Evolutionary conservation across 2,888 invertebrate genomes (phyloP).

Genomic region (Diachrysia chrysitis): DNA sequence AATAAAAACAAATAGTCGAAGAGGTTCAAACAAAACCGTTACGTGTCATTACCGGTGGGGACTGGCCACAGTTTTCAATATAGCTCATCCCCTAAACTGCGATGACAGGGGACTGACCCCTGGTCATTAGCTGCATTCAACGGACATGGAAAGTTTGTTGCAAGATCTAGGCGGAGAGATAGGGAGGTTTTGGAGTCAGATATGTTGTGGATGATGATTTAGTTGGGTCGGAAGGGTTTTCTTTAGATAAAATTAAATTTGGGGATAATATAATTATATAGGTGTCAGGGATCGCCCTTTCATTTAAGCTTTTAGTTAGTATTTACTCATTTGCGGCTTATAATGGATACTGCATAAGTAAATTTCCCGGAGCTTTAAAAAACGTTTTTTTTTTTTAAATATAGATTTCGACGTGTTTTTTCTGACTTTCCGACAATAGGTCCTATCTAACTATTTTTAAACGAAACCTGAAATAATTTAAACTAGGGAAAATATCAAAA

Average conservation of each 20-base stretch:
- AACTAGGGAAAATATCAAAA: no score
- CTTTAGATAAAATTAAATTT: background rate
- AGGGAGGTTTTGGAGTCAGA: background rate
- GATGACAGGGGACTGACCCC: constrained; percentile 67
- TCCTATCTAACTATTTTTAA: no score
- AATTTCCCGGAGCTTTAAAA: no score
- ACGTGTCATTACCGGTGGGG: constrained; percentile 63
- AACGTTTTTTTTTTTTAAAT: no score
- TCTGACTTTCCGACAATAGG: no score
- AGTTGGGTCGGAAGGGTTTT: background rate
- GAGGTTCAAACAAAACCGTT: constrained; percentile 55
- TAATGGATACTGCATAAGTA: no score
- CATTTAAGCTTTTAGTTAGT: no score
- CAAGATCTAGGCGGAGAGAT: constrained; percentile 62
- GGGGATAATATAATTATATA: background rate
- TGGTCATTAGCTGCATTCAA: constrained; percentile 74
- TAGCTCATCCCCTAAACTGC: constrained; percentile 63
- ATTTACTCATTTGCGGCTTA: no score
- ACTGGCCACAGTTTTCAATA: constrained; percentile 62
- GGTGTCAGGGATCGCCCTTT: no score
- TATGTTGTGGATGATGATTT: background rate
- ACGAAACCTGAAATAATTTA: no score
- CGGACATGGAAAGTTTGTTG: constrained; percentile 74
- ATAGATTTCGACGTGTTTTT: no score
- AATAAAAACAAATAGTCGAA: constrained; percentile 57